Percentiles rank a stretch among this genome's conserved stretches.
Conservation (phyloP, 1,140 invertebrate genomes). For the Hesperophylax magnus region DNA sequence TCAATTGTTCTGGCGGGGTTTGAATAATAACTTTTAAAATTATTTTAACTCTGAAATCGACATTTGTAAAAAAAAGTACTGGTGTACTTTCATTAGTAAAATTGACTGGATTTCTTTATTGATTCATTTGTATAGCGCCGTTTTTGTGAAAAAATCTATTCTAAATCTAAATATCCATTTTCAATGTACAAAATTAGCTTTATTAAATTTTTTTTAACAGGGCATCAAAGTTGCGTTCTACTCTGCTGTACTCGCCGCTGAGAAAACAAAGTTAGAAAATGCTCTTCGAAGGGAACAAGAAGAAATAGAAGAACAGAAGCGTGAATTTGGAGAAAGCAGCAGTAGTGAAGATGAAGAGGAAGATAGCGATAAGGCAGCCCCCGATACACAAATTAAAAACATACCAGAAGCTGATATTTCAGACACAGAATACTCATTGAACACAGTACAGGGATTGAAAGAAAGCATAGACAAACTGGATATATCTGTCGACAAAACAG, state of each 20-base stretch:
- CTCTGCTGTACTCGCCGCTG: slow-evolving; percentile 79
- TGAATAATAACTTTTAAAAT: too few relatives aligned
- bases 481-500: slow-evolving; percentile 64
- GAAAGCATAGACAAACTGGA: slow-evolving; percentile 65
- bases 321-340: slow-evolving; percentile 57
- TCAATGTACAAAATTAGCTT: too few relatives aligned
- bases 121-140: too few relatives aligned
- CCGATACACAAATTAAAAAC: slow-evolving; percentile 56
- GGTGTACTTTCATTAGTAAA: too few relatives aligned
- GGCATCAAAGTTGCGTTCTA: slow-evolving; percentile 86
- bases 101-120: too few relatives aligned
- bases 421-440: slow-evolving; percentile 23
- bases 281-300: slow-evolving; percentile 63
- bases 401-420: slow-evolving; percentile 47
- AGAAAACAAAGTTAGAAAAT: slow-evolving; percentile 68
- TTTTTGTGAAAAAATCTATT: too few relatives aligned
- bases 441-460: slow-evolving; percentile 65
- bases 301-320: slow-evolving; percentile 24
- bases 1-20: too few relatives aligned
- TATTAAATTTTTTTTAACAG: slow-evolving; percentile 35
- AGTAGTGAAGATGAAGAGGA: slow-evolving; percentile 60
- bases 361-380: slow-evolving; percentile 53
- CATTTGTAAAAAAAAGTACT: too few relatives aligned
- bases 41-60: too few relatives aligned
- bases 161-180: too few relatives aligned